Percentiles rank a stretch among this genome's conserved stretches.
Conservation (phyloP, 2,113 vertebrate genomes). For the Motacilla tschutschensis region DNA sequence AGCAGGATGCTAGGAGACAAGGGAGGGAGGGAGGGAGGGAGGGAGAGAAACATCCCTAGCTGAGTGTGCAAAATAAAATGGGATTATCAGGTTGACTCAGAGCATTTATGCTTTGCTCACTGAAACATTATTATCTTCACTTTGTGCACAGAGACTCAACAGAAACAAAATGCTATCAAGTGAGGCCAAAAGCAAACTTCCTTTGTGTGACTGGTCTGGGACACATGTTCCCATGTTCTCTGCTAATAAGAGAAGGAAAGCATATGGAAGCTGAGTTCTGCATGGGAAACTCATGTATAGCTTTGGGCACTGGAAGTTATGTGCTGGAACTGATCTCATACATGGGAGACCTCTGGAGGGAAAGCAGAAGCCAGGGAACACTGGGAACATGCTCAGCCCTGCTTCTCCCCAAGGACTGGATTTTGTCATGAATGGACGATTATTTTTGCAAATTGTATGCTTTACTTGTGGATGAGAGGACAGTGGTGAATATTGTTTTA, state of each 20-base stretch:
- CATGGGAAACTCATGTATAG: not conserved
- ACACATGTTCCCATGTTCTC: not conserved
- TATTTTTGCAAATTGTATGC: not conserved
- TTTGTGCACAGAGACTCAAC: not conserved
- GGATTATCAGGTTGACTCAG: not conserved
- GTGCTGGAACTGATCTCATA: not conserved
- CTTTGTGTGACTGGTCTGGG: not conserved
- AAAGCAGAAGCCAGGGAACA: not conserved
- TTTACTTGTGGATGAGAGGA: not conserved
- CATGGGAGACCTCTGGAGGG: not conserved
- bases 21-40: too few species aligned
- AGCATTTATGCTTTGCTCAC: not conserved
- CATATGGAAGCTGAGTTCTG: not conserved
- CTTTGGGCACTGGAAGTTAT: not conserved
- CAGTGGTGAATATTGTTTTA: not conserved
- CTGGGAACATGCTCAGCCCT: not conserved
- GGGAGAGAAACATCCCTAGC: not conserved
- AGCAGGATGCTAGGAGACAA: not conserved
- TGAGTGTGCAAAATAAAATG: not conserved
- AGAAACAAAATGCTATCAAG: not conserved
- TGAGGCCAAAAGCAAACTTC: not conserved
- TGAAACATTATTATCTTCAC: not conserved
- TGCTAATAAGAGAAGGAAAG: not conserved
- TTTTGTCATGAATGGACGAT: not conserved
- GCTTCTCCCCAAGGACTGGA: not conserved